Evolutionary conservation across 2,797 vertebrate species (phyloP).

Genomic region (Fratercula arctica): DNA sequence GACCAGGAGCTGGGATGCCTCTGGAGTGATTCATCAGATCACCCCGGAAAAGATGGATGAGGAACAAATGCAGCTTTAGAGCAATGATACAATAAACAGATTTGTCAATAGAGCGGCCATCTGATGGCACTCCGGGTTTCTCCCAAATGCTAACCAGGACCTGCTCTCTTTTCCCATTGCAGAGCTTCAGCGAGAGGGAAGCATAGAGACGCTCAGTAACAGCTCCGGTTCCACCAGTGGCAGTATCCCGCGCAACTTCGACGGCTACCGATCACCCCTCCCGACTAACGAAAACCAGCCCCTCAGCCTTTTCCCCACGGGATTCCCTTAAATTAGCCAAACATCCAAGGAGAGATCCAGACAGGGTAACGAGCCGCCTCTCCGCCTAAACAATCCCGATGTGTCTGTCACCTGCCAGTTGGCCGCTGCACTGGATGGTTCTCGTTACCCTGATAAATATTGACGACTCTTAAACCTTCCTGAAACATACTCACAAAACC

Average conservation of each 20-base stretch:
- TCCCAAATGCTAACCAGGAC: constrained; percentile 18
- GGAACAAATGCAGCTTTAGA: background rate
- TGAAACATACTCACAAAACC: constrained; percentile 26
- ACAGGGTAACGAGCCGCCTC: background rate
- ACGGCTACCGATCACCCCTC: constrained; percentile 93
- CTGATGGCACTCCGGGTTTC: rapidly evolving
- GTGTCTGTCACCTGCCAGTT: background rate
- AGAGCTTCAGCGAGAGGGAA: constrained; percentile 98
- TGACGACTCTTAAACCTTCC: constrained; percentile 25
- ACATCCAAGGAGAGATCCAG: background rate
- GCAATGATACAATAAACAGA: background rate
- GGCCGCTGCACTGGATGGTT: background rate
- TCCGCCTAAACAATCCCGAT: background rate
- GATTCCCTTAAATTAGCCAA: constrained; percentile 80
- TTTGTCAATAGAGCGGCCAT: background rate
- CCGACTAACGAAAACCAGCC: constrained; percentile 97
- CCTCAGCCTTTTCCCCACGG: constrained; percentile 93
- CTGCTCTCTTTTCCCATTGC: constrained; percentile 65
- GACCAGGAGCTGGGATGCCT: background rate
- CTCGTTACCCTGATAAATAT: background rate
- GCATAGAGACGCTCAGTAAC: constrained; percentile 99
- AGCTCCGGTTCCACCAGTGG: constrained; percentile 97
- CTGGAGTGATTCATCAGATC: background rate
- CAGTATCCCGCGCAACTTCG: constrained; percentile 95
- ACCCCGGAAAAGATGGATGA: background rate